Base-by-base conservation (phyloP, 2,797 vertebrate genomes). In the Aeoliscus strigatus region DNA sequence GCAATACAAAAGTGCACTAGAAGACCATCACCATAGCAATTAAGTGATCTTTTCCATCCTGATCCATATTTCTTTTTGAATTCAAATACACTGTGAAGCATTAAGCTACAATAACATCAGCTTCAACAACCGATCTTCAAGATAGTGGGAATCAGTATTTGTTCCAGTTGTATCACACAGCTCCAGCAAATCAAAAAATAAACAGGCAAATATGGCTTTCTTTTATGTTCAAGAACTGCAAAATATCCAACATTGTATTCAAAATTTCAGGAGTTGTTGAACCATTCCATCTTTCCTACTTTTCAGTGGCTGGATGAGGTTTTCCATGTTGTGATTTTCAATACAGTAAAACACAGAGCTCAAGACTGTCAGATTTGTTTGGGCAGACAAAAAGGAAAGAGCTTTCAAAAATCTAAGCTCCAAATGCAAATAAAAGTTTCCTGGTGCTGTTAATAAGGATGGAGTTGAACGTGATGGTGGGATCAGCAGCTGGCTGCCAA, bases 11-110 rank as follows among this genome's bases (percentile, higher is more conserved):
- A 64, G 55, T 32, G 49, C 26, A 35, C 30, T 47, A 45, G 56
- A 25, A 69, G 42, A 45, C 36, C 26, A 63, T 67, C 60, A 35
- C 71, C 41, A 12, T 35, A 48, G 53, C 4, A 27, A 56, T 49
- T 29, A 74, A 77, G 77, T 73, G 46, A 50, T 70, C 73, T 70
- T 35, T 57, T 61, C 33, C 5, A 34, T 61, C 24, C 29, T 23
- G 40, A 74, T 71, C 57, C 45, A 39, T 50, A 47, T 18, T 62
- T 67, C 37, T 36, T 53, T 65, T 69, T 60, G 43, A 31, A 45
- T 71, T 74, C 38, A 60, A 66, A 62, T 52, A 60, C 11, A 3
- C 62, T 55, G 47, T 27, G 44, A 65, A 58, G 56, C 40, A 45
- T 49, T 45, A 30, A 40, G 41, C 42, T 37, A 9, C 26, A n/a